Conservation (phyloP, 2,113 vertebrate species). For the Indicator maculatus region DNA sequence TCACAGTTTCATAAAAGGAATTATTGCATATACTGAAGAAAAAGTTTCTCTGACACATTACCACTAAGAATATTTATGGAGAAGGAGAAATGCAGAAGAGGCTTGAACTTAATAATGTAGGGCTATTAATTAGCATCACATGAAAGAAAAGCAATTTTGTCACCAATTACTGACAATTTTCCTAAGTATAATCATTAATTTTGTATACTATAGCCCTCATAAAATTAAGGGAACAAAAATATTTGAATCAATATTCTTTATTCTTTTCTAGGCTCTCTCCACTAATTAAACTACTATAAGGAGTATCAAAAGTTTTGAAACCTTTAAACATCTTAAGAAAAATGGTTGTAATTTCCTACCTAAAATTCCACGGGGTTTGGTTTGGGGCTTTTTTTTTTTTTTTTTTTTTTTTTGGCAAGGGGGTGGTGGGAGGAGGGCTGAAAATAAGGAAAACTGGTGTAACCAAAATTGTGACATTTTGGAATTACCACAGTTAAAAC, state of each 20-base stretch:
- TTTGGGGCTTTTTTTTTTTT: background rate
- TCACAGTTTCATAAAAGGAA: background rate
- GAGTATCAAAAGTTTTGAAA: conserved; percentile 35
- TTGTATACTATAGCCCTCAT: conserved; percentile 69
- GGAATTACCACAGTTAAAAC: background rate
- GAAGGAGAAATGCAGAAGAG: conserved; percentile 48
- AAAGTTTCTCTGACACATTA: conserved; percentile 45
- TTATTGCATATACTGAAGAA: background rate
- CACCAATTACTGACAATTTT: conserved; percentile 80
- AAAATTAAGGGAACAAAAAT: conserved; percentile 66
- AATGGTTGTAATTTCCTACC: background rate
- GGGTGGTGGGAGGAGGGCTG: background rate
- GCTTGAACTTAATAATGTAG: conserved; percentile 54
- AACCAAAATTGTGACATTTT: background rate
- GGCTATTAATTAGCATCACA: conserved; percentile 73
- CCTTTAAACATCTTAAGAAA: background rate
- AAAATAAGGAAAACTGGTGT: background rate
- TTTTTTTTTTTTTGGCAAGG: background rate
- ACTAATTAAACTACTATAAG: conserved; percentile 36
- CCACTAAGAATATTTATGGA: conserved; percentile 20
- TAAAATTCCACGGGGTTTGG: background rate
- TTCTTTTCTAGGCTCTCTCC: conserved; percentile 43
- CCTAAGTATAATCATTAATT: conserved; percentile 76
- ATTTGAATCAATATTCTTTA: conserved; percentile 68
- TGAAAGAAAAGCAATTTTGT: conserved; percentile 79